Evolutionary conservation across 2,797 vertebrate species (phyloP).

Genomic region (Tangara arthus): DNA sequence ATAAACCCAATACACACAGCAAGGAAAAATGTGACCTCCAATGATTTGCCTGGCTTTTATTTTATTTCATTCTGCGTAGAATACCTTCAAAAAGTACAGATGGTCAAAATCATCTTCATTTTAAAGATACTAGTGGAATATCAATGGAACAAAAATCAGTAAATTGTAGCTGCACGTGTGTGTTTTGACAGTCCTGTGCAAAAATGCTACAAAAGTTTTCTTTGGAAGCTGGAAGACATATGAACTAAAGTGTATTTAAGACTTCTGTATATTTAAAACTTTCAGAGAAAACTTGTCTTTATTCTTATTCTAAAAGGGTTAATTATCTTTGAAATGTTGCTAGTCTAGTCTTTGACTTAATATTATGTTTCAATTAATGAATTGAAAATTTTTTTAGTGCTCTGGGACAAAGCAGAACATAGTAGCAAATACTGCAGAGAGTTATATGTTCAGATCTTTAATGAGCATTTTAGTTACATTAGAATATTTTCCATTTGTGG

Average conservation of each 20-base stretch:
- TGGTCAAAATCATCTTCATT: neutral
- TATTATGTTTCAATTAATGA: neutral
- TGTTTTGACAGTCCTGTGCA: neutral
- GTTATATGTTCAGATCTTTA: neutral
- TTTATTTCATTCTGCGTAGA: neutral
- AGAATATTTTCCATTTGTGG: neutral
- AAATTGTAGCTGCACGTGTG: neutral
- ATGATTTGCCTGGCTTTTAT: no score
- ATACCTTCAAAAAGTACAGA: rapidly evolving
- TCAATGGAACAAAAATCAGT: neutral
- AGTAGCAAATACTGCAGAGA: neutral
- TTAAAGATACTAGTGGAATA: neutral
- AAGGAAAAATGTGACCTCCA: no score
- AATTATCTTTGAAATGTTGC: neutral
- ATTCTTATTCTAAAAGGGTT: neutral
- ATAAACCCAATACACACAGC: no score
- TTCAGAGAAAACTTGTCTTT: neutral
- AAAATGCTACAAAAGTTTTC: neutral
- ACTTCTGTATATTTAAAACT: neutral
- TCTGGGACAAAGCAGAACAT: neutral
- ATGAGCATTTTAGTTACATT: neutral
- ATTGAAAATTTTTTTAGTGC: neutral
- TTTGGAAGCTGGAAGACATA: neutral
- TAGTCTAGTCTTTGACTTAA: neutral
- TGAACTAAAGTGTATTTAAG: neutral